Evolutionary conservation across 1,140 invertebrate species (phyloP), one percentile per base, ranked within the genome.

Genomic region (Zaprionus capensis): DNA sequence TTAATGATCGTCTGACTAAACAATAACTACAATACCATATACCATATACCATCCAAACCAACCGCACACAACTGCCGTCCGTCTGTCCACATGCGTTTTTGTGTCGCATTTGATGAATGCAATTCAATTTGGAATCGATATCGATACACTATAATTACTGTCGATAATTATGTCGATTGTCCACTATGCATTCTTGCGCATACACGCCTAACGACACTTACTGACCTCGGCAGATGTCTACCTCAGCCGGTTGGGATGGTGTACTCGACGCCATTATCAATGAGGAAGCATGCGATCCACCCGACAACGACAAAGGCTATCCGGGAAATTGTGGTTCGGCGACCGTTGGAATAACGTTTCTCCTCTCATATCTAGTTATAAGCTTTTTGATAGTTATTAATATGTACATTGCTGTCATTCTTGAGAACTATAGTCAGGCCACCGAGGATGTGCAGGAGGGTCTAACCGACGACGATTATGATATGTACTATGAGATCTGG

Each of bases 401-500:
- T 95, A 99, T 99, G 98, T 99, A 99, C 95, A 99, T 99, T 93
- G 98, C 98, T 91, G 98, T 99, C 92, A 99, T 99, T 93, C 95
- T 99, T 93, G 98, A 99, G 94, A 99, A 99, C 94, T 99, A 99
- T 94, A 99, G 97, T 67, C 97, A 98, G 94, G 98, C 98, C 36
- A 99, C 98, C 49, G 98, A 99, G 94, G 99, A 99, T 93, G 99
- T 99, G 51, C 98, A 99, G 92, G 98, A 99, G 93, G 98, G 98
- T 86, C 94, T 99, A 51, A 99, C 98, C 34, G 98, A 99, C 92
- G 98, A 99, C 93, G 98, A 99, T 93, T 99, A 99, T 94, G 99
- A 99, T 93, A 99, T 99, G 98, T 99, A 99, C 94, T 99, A 99
- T 93, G 98, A 99, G 94, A 99, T 99, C 80, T 99, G 99, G 99